A percentile compares a stretch with the other conserved stretches of the same genome.
phyloP scores from a whole-genome alignment of 2,888 invertebrate genomes.

The Caenorhabditis uteleia region DNA sequence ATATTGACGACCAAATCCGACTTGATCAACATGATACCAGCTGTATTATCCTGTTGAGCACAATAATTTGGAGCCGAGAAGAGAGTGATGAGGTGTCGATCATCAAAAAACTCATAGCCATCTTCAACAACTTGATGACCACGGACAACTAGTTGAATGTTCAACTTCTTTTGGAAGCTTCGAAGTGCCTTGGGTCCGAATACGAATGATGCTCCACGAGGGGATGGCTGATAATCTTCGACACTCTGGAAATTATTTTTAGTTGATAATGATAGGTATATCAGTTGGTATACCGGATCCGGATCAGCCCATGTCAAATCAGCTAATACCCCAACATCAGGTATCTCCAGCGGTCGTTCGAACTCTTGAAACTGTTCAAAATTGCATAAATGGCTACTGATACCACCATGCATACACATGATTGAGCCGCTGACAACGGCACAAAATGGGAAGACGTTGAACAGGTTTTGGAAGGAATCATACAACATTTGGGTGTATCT shows the following conservation, averaged over 20 bases:
- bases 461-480: slow-evolving; percentile 71
- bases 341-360: slow-evolving; percentile 75
- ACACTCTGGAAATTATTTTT: too few relatives aligned
- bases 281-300: slow-evolving; percentile 53
- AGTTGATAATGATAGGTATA: too few relatives aligned
- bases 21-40: slow-evolving; percentile 35
- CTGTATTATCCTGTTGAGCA: slow-evolving; percentile 74
- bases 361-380: slow-evolving; percentile 72
- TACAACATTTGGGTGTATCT: slow-evolving; percentile 46
- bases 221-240: slow-evolving; percentile 49
- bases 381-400: slow-evolving; percentile 54
- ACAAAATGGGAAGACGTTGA: slow-evolving; percentile 96
- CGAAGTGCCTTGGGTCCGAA: slow-evolving; percentile 61
- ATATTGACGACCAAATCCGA: too few relatives aligned
- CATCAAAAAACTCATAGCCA: slow-evolving; percentile 90
- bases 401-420: slow-evolving; percentile 81
- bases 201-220: slow-evolving; percentile 50
- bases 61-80: slow-evolving; percentile 82
- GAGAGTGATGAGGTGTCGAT: slow-evolving; percentile 72
- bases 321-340: slow-evolving; percentile 72
- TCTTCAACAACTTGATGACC: slow-evolving; percentile 65
- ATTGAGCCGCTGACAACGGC: slow-evolving; percentile 87
- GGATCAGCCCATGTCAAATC: slow-evolving; percentile 72
- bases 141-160: slow-evolving; percentile 58
- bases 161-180: slow-evolving; percentile 47